Conservation (phyloP, 2,888 invertebrate species). For the Allacma fusca region DNA sequence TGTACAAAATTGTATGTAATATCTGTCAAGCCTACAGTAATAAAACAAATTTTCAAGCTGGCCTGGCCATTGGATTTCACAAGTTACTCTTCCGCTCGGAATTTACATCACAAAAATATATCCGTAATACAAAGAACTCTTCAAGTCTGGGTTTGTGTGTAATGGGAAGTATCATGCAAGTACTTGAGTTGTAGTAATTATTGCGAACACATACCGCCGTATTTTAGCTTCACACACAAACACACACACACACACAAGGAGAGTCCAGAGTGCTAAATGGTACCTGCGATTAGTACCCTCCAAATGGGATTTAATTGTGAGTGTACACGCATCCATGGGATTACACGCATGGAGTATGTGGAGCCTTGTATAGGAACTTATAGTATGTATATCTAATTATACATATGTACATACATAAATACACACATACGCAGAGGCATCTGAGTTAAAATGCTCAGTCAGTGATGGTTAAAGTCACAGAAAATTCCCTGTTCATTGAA, state of each 20-base stretch:
- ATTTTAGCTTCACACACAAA: too few species aligned
- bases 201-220: too few species aligned
- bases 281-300: neutral
- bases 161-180: neutral
- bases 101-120: neutral
- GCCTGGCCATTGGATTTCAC: neutral
- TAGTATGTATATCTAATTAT: too few species aligned
- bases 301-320: conserved; percentile 3
- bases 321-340: neutral
- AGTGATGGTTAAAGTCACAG: neutral
- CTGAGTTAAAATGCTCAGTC: too few species aligned
- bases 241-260: too few species aligned
- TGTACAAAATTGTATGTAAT: too few species aligned
- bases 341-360: neutral
- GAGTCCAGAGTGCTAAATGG: conserved; percentile 11
- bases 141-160: neutral
- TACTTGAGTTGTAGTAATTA: too few species aligned
- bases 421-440: neutral
- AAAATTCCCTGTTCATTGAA: neutral
- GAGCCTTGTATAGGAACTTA: too few species aligned
- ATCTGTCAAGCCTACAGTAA: too few species aligned
- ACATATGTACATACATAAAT: neutral
- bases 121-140: neutral
- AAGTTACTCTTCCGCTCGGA: neutral
- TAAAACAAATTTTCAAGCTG: too few species aligned